A percentile compares a stretch with the other conserved stretches of the same genome.
Evolutionary conservation across 2,113 vertebrate species (phyloP).

Genomic region (Indicator indicator): DNA sequence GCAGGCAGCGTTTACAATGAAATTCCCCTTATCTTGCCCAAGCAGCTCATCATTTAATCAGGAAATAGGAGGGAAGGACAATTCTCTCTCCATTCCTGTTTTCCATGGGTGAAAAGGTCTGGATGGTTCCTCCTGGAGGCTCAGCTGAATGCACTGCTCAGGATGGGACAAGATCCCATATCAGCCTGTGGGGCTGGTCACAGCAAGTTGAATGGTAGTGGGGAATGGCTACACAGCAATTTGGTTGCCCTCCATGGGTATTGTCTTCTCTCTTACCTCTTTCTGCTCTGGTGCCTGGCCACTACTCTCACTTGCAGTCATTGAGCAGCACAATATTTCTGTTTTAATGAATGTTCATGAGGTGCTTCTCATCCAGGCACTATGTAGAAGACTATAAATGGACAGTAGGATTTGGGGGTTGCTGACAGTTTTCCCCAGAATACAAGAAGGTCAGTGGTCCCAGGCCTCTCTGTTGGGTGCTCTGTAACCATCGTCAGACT

Average conservation of each 20-base stretch:
- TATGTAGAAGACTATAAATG: not conserved
- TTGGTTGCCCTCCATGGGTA: not conserved
- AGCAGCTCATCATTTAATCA: not conserved
- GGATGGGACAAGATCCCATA: not conserved
- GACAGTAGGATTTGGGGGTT: not conserved
- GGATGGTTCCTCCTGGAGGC: not conserved
- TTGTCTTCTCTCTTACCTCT: not conserved
- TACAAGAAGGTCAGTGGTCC: not conserved
- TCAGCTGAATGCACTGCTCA: not conserved
- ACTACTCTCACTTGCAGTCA: not conserved
- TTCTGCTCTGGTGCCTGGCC: not conserved
- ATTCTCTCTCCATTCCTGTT: not conserved
- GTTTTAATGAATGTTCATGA: not conserved
- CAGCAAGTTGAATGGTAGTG: not conserved
- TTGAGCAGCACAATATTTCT: not conserved
- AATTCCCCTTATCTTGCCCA: not conserved
- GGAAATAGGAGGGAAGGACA: not conserved
- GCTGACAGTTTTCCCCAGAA: not conserved
- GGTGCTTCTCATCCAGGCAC: not conserved
- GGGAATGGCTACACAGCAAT: not conserved
- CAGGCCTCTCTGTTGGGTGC: not conserved
- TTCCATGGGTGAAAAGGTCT: not conserved
- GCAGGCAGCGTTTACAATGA: not conserved
- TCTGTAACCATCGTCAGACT: not conserved
- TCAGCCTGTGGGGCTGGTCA: not conserved